Evolutionary conservation across 2,113 vertebrate genomes (phyloP).

Genomic region (Xiphophorus couchianus): DNA sequence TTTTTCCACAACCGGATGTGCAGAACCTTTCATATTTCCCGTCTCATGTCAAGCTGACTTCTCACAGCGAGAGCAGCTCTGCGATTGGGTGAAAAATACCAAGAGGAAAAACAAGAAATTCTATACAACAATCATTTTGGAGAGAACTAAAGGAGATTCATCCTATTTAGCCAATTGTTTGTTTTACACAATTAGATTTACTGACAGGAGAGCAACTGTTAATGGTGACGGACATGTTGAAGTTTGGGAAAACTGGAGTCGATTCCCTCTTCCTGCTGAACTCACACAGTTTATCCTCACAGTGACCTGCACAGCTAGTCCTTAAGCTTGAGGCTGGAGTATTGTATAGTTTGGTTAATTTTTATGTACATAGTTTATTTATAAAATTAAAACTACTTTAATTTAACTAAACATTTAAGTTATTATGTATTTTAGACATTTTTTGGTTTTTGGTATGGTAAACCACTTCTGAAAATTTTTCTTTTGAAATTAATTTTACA

Average conservation of each 20-base stretch:
- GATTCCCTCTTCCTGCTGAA: constrained; percentile 5
- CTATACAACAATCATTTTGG: constrained; percentile 1
- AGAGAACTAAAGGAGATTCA: constrained; percentile 4
- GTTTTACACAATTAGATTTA: constrained; percentile 8
- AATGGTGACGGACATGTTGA: background rate
- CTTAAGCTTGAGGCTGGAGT: no score
- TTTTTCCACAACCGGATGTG: constrained; percentile 1
- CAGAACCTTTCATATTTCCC: no score
- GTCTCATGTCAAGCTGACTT: background rate
- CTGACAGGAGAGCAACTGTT: no score
- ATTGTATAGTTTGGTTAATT: no score
- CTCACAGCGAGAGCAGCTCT: background rate
- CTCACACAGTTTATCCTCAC: background rate
- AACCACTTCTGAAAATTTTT: no score
- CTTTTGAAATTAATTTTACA: no score
- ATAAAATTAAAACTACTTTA: background rate
- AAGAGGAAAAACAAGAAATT: constrained; percentile 7
- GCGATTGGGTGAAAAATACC: constrained; percentile 12
- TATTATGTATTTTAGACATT: background rate
- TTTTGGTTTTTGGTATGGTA: background rate
- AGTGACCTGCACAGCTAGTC: background rate
- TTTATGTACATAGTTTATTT: background rate
- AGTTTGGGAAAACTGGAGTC: constrained; percentile 18
- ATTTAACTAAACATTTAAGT: background rate
- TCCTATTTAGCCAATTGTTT: background rate